Base-by-base conservation (phyloP, 1,140 invertebrate genomes). In the Tigriopus japonicus region DNA sequence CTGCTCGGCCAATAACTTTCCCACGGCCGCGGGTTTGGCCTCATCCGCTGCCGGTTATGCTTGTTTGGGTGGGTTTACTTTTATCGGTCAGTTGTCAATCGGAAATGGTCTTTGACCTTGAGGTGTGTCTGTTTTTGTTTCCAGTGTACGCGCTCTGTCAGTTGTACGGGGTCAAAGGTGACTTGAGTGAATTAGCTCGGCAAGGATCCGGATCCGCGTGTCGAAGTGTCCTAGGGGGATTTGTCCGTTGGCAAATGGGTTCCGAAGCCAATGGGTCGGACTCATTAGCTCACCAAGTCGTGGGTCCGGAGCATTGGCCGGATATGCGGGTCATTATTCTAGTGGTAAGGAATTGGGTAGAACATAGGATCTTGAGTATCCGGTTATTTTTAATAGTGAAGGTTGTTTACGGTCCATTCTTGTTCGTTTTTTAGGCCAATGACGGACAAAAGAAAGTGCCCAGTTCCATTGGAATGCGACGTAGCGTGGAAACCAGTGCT, bases 21-120 rank as follows among this genome's bases (percentile, higher is more conserved):
- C 96, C 17, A 98, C 94, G 17, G 93, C 93, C 21, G 93, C 95
- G 63, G 96, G 96, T 1, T 74, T 99, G 24, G 95, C 96, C 6
- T 97, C 92, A 3, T 97, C 93, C 63, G 95, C 96, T 60, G 91
- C 95, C 60, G 96, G 95, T 21, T 98, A 96, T 75, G 92, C 95
- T 21, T 93, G 85, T 70, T 73, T 90, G 42, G 81, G 80, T 75
- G n/a, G n/a, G n/a, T n/a, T n/a, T n/a, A n/a, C n/a, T n/a, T n/a
- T n/a, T n/a, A n/a, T n/a, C n/a, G n/a, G n/a, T n/a, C n/a, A n/a
- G n/a, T n/a, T 42, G 21, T 10, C 35, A 42, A 42, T 54, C 15
- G 1, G 13, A 6, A 56, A 15, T 35, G 6, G n/a, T 65, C 2
- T 43, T 52, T 52, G 49, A 55, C 10, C 52, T 17, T 23, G 51